Base-by-base conservation (phyloP, 64 coral and sea anemone species). In the Montipora cactus region DNA sequence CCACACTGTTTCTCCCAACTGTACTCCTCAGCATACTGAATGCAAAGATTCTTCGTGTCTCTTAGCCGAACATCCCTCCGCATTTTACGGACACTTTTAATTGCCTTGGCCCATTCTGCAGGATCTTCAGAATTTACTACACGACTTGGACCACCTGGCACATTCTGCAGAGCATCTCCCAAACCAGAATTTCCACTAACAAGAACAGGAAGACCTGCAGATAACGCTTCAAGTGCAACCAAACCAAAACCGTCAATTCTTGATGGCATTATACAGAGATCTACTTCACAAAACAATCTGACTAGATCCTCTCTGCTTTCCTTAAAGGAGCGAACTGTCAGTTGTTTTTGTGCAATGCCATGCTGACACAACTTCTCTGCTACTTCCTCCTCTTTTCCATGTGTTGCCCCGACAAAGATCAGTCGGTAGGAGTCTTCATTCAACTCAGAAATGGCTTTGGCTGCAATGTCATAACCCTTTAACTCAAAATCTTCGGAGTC, bases 221-320 rank as follows among this genome's bases (percentile, higher is more conserved):
- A 84, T 67, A 84, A 67, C 1, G 81, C 81, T 68, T 80, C 49
- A 80, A 80, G 78, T 10, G 48, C 78, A 80, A 8, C 8, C 7
- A 80, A 5, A 2, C 78, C 81, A 67, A 67, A 84, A 1, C 81
- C 81, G 3, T 84, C 81, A 67, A 16, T 84, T 62, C 61, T 62
- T 67, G 81, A 84, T 68, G 81, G 81, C 81, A 84, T 84, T 18
- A 84, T 68, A 1, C 5, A 58, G 8, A 84, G 81, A 84, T 84
- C 81, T 23, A 84, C 81, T 19, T 84, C 81, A 84, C 81, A 84
- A 4, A 84, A 84, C 44, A 84, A 47, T 6, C 28, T 46, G 59
- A 16, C 81, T 2, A 84, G 59, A 12, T 37, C 2, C 13, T 84
- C 81, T n/a, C 81, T 84, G 59, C 81, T 84, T 66, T 84, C 81